Conservation (phyloP, 64 coral and sea anemone genomes). For the Montipora capricornis region DNA sequence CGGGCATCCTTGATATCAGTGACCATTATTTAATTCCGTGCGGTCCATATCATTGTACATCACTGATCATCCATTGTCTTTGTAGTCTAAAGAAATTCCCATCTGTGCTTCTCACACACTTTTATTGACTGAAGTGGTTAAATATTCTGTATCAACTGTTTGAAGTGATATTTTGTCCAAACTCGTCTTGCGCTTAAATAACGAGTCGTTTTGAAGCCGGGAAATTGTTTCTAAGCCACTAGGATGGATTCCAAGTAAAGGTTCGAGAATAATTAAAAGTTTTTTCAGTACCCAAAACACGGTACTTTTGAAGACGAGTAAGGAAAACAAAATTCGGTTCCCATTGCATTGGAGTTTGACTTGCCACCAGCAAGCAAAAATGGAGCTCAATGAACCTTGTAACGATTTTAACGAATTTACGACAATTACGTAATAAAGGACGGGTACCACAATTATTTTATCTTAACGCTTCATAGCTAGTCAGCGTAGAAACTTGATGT, state of each 20-base stretch:
- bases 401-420: not conserved
- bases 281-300: not conserved
- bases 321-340: not conserved
- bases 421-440: not conserved
- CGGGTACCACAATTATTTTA: slow-evolving; percentile 8
- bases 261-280: not conserved
- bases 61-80: not conserved
- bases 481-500: too few relatives aligned
- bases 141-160: not conserved
- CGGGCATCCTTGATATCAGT: slow-evolving; percentile 9
- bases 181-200: not conserved
- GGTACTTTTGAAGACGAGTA: not conserved
- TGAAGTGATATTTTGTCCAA: not conserved
- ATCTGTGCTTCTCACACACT: not conserved
- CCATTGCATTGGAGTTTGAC: not conserved
- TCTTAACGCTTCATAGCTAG: not conserved
- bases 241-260: not conserved
- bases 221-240: not conserved
- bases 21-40: slow-evolving; percentile 17
- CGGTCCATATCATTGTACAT: not conserved
- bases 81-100: not conserved
- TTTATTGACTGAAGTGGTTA: not conserved
- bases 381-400: slow-evolving; percentile 42
- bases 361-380: slow-evolving; percentile 21
- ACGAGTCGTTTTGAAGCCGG: too few relatives aligned